These are phyloP conservation scores for Nomia melanderi DNA, from an alignment of 1,140 invertebrate species.

Conservation along the genomic window DNA sequence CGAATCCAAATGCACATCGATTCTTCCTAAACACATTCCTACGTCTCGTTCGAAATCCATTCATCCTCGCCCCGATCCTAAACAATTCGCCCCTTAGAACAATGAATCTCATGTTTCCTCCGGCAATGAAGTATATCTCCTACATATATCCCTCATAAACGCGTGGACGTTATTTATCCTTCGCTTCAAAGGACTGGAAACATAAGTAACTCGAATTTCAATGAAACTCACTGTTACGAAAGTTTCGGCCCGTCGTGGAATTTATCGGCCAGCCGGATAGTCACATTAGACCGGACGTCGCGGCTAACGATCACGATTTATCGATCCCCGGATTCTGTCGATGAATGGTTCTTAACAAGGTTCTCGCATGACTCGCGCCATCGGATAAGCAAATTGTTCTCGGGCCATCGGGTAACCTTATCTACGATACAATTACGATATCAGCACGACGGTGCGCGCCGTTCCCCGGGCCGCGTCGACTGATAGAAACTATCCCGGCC, in stretches of 20 bases:
- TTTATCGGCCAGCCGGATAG: neutral
- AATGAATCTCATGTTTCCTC: no score
- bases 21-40: no score
- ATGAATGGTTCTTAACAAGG: constrained; percentile 38
- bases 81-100: no score
- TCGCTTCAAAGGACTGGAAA: neutral
- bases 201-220: neutral
- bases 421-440: constrained; percentile 51
- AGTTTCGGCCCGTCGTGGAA: neutral
- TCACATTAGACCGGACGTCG: neutral
- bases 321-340: neutral
- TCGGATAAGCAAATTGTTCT: constrained; percentile 37
- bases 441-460: constrained; percentile 16
- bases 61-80: no score
- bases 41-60: no score
- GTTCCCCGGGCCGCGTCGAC: neutral
- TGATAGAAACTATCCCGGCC: constrained; percentile 53
- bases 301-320: constrained; percentile 22
- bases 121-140: no score
- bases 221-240: neutral
- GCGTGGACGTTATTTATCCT: no score
- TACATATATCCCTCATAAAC: no score
- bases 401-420: constrained; percentile 42
- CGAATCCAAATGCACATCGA: no score
- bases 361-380: constrained; percentile 1